phyloP scores from a whole-genome alignment of 2,888 invertebrate genomes.

The Congeria kusceri region DNA sequence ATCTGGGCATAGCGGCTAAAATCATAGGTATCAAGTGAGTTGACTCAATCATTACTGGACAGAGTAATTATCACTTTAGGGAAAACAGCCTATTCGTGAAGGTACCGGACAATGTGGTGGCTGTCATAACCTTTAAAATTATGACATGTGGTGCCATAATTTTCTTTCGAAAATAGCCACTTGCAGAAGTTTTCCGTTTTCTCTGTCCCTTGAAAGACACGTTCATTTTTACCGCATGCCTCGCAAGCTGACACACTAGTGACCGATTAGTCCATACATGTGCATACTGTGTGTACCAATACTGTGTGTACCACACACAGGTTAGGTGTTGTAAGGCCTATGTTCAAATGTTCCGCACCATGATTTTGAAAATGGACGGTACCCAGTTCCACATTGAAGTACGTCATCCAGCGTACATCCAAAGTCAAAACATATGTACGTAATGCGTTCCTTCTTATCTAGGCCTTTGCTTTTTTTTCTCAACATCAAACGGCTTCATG shows the following conservation, averaged over 20 bases:
- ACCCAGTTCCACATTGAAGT: not conserved
- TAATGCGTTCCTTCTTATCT: not conserved
- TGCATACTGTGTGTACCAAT: too few relatives aligned
- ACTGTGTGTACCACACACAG: not conserved
- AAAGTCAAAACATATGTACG: constrained; percentile 27
- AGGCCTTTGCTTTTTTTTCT: not conserved
- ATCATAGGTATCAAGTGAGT: constrained; percentile 27
- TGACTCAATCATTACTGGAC: not conserved
- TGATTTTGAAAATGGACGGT: constrained; percentile 23
- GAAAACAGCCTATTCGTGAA: not conserved
- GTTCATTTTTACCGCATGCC: constrained; percentile 42
- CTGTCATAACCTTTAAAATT: not conserved
- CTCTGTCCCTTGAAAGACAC: constrained; percentile 33
- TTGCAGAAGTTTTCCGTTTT: constrained; percentile 45
- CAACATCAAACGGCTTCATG: constrained; percentile 2
- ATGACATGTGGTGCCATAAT: constrained; percentile 52
- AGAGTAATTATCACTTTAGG: too few relatives aligned
- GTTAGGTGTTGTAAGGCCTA: constrained; percentile 23
- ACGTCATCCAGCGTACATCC: constrained; percentile 3
- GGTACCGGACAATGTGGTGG: not conserved
- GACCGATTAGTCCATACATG: not conserved
- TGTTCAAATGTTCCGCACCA: constrained; percentile 29
- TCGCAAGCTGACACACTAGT: constrained; percentile 15
- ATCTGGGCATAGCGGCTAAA: constrained; percentile 12
- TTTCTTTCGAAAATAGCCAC: constrained; percentile 56